Evolutionary conservation across 1,140 invertebrate genomes (phyloP), one percentile per base, ranked within the genome.

Genomic region (Chironomus tepperi): DNA sequence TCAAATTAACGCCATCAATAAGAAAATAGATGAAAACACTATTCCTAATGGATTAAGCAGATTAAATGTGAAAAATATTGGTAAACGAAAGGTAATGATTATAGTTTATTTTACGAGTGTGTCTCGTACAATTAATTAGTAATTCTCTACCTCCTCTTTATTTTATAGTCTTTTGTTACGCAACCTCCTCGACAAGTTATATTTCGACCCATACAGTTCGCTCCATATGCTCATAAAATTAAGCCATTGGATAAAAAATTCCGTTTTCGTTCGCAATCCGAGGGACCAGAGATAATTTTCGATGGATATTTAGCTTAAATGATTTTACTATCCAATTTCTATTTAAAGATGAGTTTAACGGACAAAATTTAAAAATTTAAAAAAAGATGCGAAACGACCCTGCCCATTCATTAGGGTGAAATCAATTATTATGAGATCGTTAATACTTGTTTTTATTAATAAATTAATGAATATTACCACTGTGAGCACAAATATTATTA

Each of bases 1-100:
- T 70, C 65, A 70, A 70, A 70, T 70, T 70, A 70, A 19, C 65
- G 10, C 6, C 65, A 70, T 70, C 65, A 70, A 70, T 18, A 70
- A 18, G 16, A 70, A 70, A 19, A 70, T 19, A 3, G 16, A 19
- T 6, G 18, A 19, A 8, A 16, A 2, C 6, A 67, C 64, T 7
- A 19, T n/a, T 67, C n/a, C 7, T 34, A 19, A n/a, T 70, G 5
- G 19, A 70, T 70, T 70, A 18, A 9, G 18, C n/a, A 70, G 47
- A 57, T 57, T 57, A 57, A n/a, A 57, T 57, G 3, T 57, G 5
- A 57, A n/a, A 57, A 57, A 57, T 57, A n/a, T 57, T 15, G 12
- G 5, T 5, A 70, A 70, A 6, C 16, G 65, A 18, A 70, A 70
- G 65, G 65, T 70, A 21, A 70, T 70, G 18, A 19, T 70, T 18